These are phyloP conservation scores for Numenius phaeopus DNA, from an alignment of 2,797 vertebrate genomes.

Conservation along the genomic window DNA sequence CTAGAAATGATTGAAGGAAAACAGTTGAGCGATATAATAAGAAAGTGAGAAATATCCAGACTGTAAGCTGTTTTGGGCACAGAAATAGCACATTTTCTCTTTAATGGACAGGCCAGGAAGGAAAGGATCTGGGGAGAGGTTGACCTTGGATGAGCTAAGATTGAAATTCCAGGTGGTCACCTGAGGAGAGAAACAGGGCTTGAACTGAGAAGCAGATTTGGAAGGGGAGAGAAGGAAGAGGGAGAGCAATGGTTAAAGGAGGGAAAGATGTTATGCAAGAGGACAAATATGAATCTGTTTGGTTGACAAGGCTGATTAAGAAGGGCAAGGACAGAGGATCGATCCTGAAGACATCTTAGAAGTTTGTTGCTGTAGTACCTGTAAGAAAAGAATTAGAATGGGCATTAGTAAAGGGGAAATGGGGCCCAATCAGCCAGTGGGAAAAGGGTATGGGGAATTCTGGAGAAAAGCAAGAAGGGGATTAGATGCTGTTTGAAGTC, in stretches of 20 bases:
- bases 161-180: not conserved
- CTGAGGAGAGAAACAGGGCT: not conserved
- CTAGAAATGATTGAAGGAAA: not conserved
- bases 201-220: not conserved
- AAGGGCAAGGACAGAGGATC: not conserved
- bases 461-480: not conserved
- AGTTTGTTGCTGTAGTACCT: not conserved
- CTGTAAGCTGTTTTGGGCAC: accelerated
- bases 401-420: not conserved
- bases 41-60: not conserved
- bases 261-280: not conserved
- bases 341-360: not conserved
- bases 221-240: not conserved
- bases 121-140: not conserved
- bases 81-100: not conserved
- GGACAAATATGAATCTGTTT: not conserved
- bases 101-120: not conserved
- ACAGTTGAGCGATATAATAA: accelerated
- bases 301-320: not conserved
- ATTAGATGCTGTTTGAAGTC: not conserved
- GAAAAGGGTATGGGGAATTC: not conserved
- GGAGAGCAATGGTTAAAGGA: not conserved
- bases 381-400: not conserved
- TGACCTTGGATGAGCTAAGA: not conserved
- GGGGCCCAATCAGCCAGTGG: accelerated